Percentiles rank a stretch among this genome's conserved stretches.
phyloP scores from a whole-genome alignment of 1,140 invertebrate genomes.

The Argopecten irradians region DNA sequence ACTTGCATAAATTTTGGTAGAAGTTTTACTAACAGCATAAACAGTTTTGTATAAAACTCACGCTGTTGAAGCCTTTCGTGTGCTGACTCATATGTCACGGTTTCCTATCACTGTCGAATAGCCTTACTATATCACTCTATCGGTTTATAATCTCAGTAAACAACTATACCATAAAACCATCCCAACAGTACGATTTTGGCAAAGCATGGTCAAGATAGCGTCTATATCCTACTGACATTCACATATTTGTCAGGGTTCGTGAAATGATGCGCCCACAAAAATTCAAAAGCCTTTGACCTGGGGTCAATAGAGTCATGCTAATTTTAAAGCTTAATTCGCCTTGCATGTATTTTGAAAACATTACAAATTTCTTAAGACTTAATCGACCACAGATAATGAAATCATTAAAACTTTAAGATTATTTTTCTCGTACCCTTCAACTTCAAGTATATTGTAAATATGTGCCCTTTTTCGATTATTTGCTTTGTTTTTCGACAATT shows the following conservation, averaged over 20 bases:
- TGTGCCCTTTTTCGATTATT: too few species aligned
- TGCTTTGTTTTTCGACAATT: too few species aligned
- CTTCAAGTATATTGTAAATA: too few species aligned
- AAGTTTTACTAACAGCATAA: constrained; percentile 7
- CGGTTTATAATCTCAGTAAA: not conserved
- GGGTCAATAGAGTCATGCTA: not conserved
- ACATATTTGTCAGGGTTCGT: not conserved
- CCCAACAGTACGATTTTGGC: not conserved
- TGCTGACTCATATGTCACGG: not conserved
- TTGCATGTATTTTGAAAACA: not conserved
- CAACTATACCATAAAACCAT: not conserved
- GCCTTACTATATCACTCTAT: not conserved
- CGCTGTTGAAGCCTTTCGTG: not conserved
- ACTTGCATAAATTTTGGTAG: constrained; percentile 3
- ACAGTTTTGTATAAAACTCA: constrained; percentile 19
- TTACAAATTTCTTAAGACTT: not conserved
- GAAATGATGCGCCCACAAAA: not conserved
- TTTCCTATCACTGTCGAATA: not conserved
- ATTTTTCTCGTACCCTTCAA: too few species aligned
- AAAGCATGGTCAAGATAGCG: not conserved
- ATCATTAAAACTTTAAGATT: too few species aligned
- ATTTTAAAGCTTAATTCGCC: not conserved
- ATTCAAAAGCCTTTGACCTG: not conserved
- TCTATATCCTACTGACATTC: not conserved
- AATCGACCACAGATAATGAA: not conserved